Evolutionary conservation across 1,140 invertebrate species (phyloP).

Genomic region (Epicauta chinensis): DNA sequence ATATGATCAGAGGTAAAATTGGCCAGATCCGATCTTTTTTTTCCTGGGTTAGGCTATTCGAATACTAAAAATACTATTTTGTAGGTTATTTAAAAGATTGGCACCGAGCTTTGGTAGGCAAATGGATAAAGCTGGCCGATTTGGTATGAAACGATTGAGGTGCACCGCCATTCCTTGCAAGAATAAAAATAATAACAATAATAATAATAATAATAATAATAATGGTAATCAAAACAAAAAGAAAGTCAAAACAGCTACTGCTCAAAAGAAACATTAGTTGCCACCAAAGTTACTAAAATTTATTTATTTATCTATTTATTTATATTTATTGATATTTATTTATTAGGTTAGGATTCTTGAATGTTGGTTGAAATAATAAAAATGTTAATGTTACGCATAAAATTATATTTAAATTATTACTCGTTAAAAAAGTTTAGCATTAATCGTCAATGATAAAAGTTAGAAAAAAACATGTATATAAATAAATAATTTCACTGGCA

Average conservation of each 20-base stretch:
- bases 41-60: too few species aligned
- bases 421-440: conserved; percentile 22
- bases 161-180: conserved; percentile 38
- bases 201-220: conserved; percentile 4
- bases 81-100: conserved; percentile 34
- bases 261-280: conserved; percentile 27
- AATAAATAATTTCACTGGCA: conserved; percentile 36
- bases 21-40: too few species aligned
- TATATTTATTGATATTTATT: conserved; percentile 18
- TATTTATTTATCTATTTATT: conserved; percentile 28
- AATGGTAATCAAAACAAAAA: conserved; percentile 7
- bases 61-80: conserved; percentile 11
- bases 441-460: conserved; percentile 18
- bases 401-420: conserved; percentile 20
- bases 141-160: conserved; percentile 33
- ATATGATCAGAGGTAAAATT: too few species aligned
- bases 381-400: conserved; percentile 9
- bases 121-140: conserved; percentile 33
- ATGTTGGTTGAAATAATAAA: too few species aligned
- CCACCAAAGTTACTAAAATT: conserved; percentile 29
- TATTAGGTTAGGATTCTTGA: too few species aligned
- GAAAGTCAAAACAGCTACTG: neutral
- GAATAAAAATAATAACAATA: conserved; percentile 21
- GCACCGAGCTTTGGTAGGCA: conserved; percentile 33
- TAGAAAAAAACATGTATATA: conserved; percentile 18